Evolutionary conservation across 2,888 invertebrate genomes (phyloP).

Genomic region (Mylabris sibirica): DNA sequence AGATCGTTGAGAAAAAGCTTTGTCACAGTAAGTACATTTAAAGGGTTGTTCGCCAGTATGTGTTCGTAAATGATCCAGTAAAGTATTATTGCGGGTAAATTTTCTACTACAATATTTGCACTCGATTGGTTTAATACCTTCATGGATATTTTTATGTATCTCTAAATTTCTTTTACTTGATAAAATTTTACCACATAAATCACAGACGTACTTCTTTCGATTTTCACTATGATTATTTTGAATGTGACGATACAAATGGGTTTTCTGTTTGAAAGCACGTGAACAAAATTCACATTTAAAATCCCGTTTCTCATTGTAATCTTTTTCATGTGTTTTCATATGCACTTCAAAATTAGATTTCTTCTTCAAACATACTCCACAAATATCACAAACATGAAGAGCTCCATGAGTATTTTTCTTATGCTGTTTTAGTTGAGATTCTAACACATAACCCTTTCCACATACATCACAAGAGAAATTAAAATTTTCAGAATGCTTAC

Average conservation of each 20-base stretch:
- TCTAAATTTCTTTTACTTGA: constrained; percentile 39
- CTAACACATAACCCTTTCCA: constrained; percentile 37
- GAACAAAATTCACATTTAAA: constrained; percentile 16
- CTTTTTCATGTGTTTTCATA: background rate
- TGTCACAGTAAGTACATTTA: constrained; percentile 51
- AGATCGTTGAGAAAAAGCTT: constrained; percentile 53
- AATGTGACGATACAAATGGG: constrained; percentile 22
- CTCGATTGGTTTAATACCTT: constrained; percentile 47
- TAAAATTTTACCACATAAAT: constrained; percentile 53
- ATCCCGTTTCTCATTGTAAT: background rate
- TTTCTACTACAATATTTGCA: constrained; percentile 58
- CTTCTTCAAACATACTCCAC: background rate
- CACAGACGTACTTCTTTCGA: constrained; percentile 37
- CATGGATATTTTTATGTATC: constrained; percentile 58
- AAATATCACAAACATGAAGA: background rate
- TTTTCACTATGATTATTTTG: constrained; percentile 19
- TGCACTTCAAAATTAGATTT: background rate
- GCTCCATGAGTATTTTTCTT: constrained; percentile 32
- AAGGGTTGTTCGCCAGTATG: constrained; percentile 59
- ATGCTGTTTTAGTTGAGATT: constrained; percentile 42
- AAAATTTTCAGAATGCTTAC: constrained; percentile 64
- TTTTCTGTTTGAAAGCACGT: background rate
- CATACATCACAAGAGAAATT: constrained; percentile 62
- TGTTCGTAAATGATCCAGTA: constrained; percentile 57
- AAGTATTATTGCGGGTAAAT: constrained; percentile 56